phyloP scores from a whole-genome alignment of 2,888 invertebrate species.

The Nephrotoma guestfalica region DNA sequence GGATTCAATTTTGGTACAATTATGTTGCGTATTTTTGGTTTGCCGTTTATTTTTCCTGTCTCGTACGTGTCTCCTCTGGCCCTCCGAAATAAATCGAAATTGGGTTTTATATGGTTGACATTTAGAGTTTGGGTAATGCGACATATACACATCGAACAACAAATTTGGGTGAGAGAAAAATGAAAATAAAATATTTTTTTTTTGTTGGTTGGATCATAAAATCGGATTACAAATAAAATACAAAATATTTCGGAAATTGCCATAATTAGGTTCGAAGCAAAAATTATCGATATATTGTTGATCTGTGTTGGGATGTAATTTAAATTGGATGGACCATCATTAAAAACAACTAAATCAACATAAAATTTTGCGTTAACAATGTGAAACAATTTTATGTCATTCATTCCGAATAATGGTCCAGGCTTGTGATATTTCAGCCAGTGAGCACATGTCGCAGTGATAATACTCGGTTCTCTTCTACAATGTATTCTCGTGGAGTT shows the following conservation, averaged over 20 bases:
- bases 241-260: background rate
- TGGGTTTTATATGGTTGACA: background rate
- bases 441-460: too few relatives aligned
- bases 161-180: background rate
- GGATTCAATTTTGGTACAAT: background rate
- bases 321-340: background rate
- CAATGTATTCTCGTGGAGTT: too few relatives aligned
- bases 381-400: too few relatives aligned
- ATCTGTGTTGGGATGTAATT: background rate
- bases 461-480: too few relatives aligned
- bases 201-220: background rate
- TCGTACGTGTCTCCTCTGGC: background rate
- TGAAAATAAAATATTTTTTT: background rate
- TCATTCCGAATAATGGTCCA: too few relatives aligned
- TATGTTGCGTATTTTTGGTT: background rate
- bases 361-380: background rate
- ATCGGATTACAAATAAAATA: background rate
- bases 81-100: background rate
- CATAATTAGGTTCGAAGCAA: background rate
- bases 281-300: background rate
- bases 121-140: background rate
- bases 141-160: background rate
- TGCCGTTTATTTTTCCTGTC: background rate
- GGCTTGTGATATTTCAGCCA: too few relatives aligned
- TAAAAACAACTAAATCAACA: background rate